Base-by-base conservation (phyloP, 2,888 invertebrate genomes). In the Linnaemya tessellans region DNA sequence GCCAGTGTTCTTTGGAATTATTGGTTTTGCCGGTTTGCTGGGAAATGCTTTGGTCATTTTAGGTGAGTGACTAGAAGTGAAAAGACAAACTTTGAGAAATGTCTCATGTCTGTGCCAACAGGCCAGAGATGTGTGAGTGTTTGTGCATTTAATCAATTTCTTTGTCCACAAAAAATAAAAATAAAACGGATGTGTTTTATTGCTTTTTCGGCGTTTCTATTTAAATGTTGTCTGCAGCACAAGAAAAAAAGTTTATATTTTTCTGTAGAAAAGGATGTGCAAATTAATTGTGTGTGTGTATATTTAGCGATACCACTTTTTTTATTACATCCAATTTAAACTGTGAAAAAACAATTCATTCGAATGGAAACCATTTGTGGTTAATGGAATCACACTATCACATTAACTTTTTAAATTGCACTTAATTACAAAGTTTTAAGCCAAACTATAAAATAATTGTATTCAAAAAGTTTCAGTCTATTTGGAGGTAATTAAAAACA, bases 21-120 rank as follows among this genome's bases (percentile, higher is more conserved):
- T 98, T 86, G 96, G 97, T 71, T 94, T 97, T 41, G 95, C 98
- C 49, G 98, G 98, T n/a, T 93, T 98, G 10, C 94, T 97, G 73
- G 98, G 98, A 83, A 98, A 98, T 92, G 95, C 96, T 0, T 93
- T 98, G 84, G 98, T 98, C 25, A 97, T 98, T 38, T 93, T 97
- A 78, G 93, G 93, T 93, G 87, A 92, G 92, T 91, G 3, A 1
- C 1, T 49, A 41, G 13, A 15, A n/a, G 30, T 20, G n/a, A 18
- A 9, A 35, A 35, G n/a, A 1, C 11, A 41, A 35, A 20, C 13
- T 15, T 30, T 2, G 20, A 51, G 20, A 20, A 41, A 41, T 41
- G 13, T 41, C 38, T 38, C 10, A 41, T 41, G 13, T 41, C 38
- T 38, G 38, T 38, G 20, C 20, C 22, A 20, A 25, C 54, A 56